phyloP scores from a whole-genome alignment of 1,140 invertebrate species.

The Lamellibrachia luymesi region DNA sequence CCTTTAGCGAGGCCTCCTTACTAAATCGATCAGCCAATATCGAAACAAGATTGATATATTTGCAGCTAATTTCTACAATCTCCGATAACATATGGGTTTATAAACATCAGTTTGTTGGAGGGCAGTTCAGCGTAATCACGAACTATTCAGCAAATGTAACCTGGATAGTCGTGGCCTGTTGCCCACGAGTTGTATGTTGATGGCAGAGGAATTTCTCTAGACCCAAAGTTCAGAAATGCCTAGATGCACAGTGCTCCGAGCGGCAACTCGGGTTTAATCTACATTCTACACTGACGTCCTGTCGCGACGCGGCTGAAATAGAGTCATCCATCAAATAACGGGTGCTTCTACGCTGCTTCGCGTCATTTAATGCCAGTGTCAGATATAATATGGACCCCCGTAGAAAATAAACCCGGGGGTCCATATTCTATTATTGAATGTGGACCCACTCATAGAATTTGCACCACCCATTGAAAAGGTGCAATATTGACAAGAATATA shows the following conservation, averaged over 20 bases:
- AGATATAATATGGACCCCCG: too few relatives aligned
- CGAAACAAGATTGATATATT: too few relatives aligned
- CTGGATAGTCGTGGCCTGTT: not conserved
- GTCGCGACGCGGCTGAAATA: not conserved
- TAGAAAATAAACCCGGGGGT: too few relatives aligned
- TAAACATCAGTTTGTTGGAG: not conserved
- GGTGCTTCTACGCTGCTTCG: not conserved
- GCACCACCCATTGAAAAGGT: too few relatives aligned
- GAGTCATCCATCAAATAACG: too few relatives aligned
- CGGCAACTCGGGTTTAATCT: not conserved
- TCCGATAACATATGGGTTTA: not conserved
- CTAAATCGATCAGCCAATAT: too few relatives aligned
- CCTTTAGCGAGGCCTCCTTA: too few relatives aligned
- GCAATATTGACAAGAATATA: too few relatives aligned
- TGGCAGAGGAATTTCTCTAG: not conserved
- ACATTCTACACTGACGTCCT: not conserved
- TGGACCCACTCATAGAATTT: too few relatives aligned
- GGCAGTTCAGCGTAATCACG: not conserved
- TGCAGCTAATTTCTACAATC: too few relatives aligned
- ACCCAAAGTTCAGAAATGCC: too few relatives aligned
- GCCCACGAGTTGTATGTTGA: not conserved
- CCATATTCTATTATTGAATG: too few relatives aligned
- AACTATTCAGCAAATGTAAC: not conserved
- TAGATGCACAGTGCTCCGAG: not conserved
- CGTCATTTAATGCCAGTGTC: not conserved